Percentiles rank a stretch among this genome's conserved stretches.
Evolutionary conservation across 2,888 invertebrate species (phyloP).

Genomic region (Apodemia duryi): DNA sequence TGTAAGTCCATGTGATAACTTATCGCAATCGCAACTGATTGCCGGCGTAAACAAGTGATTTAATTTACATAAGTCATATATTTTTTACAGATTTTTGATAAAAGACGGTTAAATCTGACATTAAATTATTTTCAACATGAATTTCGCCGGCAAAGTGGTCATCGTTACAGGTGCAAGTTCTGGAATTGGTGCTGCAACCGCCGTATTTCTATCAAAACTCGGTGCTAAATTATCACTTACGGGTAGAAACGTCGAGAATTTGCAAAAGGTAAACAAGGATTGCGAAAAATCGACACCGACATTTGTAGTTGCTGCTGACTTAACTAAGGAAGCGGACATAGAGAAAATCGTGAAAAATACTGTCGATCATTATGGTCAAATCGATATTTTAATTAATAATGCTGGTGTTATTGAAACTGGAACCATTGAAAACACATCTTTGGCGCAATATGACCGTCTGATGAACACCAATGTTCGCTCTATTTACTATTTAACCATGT

Average conservation of each 20-base stretch:
- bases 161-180: constrained; percentile 90
- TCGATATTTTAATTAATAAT: constrained; percentile 93
- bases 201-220: constrained; percentile 85
- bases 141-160: constrained; percentile 85
- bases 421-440: constrained; percentile 89
- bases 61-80: constrained; percentile 13
- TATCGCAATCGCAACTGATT: constrained; percentile 11
- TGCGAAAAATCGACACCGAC: constrained; percentile 66
- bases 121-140: constrained; percentile 48
- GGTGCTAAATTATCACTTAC: constrained; percentile 87
- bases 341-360: constrained; percentile 86
- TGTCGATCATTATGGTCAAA: constrained; percentile 84
- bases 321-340: constrained; percentile 86
- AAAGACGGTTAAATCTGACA: background rate
- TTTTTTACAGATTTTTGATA: constrained; percentile 6
- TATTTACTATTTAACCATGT: constrained; percentile 89
- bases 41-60: constrained; percentile 23
- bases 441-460: constrained; percentile 93
- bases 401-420: constrained; percentile 92
- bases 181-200: constrained; percentile 91
- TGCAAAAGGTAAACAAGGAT: constrained; percentile 66
- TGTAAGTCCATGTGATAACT: background rate
- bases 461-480: constrained; percentile 94
- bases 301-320: constrained; percentile 83
- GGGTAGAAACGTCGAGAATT: constrained; percentile 83